Base-by-base conservation (phyloP, 1,140 invertebrate genomes). In the Macrobrachium rosenbergii region DNA sequence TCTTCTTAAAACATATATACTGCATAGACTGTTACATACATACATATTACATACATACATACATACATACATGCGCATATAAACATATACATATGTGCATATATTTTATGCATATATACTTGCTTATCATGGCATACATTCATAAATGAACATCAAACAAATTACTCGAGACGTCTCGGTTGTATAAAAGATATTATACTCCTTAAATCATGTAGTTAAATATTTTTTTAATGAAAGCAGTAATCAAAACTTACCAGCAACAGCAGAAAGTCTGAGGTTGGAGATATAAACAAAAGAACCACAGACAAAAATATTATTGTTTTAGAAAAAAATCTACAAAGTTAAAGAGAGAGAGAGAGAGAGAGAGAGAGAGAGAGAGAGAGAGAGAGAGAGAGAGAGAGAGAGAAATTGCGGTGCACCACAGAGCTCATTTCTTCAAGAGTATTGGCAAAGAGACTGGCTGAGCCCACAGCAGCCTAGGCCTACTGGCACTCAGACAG, bases 401-500 rank as follows among this genome's bases (percentile, higher is more conserved):
- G n/a, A 69, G 14, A 69, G 5, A 37, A 21, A 69, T 23, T 69
- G 37, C 67, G 12, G 21, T 69, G 21, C 21, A 28, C 37, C 67
- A 21, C 67, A 14, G 37, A 12, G 12, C n/a, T 69, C 37, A 28
- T 14, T 69, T 17, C n/a, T 69, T 69, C n/a, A 28, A 28, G 21
- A 52, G 52, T 52, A 52, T 52, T 52, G 52, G 52, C 52, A 52
- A 52, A 17, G 73, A 21, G 45, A 58, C 14, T 52, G 12, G 16
- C 28, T 76, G 17, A 19, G 16, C 8, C 14, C 52, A 19, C 72
- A 63, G 21, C 73, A 58, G 73, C 72, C 82, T 83, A 83, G 82
- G 82, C 82, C 82, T 83, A 83, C 59, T 63, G 28, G 72, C 72
- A 45, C 73, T 60, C 82, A 58, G 43, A 63, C 58, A 75, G 17